phyloP scores from a whole-genome alignment of 1,140 invertebrate species.

The Euura lappo region DNA sequence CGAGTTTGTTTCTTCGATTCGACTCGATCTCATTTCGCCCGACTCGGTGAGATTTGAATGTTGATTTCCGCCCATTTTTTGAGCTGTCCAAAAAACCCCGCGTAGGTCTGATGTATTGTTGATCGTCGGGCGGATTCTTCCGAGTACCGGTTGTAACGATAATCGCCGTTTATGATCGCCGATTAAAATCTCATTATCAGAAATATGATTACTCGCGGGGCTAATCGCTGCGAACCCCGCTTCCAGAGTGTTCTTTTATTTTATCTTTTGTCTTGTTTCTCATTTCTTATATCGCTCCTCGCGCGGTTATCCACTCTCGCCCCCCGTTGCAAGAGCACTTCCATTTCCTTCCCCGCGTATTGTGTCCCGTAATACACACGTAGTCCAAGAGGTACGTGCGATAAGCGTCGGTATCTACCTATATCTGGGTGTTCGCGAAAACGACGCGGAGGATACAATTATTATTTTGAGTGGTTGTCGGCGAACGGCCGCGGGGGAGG shows the following conservation, averaged over 20 bases:
- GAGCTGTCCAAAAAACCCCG: neutral
- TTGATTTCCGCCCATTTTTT: no score
- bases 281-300: neutral
- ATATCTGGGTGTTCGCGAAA: constrained; percentile 12
- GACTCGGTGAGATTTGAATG: no score
- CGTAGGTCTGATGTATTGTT: neutral
- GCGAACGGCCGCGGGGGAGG: constrained; percentile 27
- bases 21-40: no score
- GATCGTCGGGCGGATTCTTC: neutral
- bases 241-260: no score
- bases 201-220: neutral
- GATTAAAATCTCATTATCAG: constrained; percentile 1
- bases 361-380: constrained; percentile 8
- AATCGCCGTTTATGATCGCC: neutral
- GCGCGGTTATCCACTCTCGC: neutral
- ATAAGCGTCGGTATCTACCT: neutral
- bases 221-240: no score
- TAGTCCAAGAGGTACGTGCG: neutral
- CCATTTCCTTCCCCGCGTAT: constrained; percentile 15
- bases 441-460: constrained; percentile 43
- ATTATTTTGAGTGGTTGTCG: constrained; percentile 56
- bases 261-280: no score
- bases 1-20: no score
- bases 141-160: neutral
- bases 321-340: constrained; percentile 12